Percentiles rank a stretch among this genome's conserved stretches.
Conservation (phyloP, 2,797 vertebrate genomes). For the Gymnothorax javanicus region DNA sequence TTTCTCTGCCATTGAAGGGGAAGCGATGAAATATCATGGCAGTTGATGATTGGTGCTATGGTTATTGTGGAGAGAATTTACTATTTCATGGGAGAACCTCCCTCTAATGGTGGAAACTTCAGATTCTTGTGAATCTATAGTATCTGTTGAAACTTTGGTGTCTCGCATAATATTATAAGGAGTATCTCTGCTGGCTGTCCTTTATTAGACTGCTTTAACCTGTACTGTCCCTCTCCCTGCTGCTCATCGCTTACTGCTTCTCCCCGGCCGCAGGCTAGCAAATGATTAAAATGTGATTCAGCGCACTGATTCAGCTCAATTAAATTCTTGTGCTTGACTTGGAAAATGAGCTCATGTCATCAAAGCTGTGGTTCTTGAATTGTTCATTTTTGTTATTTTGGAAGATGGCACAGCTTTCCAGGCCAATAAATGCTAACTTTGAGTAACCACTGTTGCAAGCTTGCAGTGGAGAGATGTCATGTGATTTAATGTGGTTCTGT, state of each 20-base stretch:
- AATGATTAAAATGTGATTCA: neutral
- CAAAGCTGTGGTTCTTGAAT: neutral
- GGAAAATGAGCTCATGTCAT: neutral
- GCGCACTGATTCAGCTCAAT: neutral
- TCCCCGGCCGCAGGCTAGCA: neutral
- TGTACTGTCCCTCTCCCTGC: neutral
- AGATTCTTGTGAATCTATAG: neutral
- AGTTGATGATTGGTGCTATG: neutral
- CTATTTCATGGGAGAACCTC: neutral
- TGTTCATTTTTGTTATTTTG: neutral
- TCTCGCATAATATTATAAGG: neutral
- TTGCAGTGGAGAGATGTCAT: neutral
- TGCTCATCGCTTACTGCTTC: constrained; percentile 1
- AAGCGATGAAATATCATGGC: too few relatives aligned
- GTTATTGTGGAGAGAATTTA: neutral
- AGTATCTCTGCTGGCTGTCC: neutral
- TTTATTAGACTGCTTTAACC: neutral
- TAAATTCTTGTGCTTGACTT: neutral
- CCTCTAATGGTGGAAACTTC: neutral
- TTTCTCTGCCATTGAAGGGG: neutral
- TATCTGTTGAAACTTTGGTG: neutral
- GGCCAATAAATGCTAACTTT: neutral
- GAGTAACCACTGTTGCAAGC: neutral
- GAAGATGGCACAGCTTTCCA: neutral
- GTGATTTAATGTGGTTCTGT: constrained; percentile 24